Evolutionary conservation across 2,888 invertebrate genomes (phyloP).

Genomic region (Pterostichus niger): DNA sequence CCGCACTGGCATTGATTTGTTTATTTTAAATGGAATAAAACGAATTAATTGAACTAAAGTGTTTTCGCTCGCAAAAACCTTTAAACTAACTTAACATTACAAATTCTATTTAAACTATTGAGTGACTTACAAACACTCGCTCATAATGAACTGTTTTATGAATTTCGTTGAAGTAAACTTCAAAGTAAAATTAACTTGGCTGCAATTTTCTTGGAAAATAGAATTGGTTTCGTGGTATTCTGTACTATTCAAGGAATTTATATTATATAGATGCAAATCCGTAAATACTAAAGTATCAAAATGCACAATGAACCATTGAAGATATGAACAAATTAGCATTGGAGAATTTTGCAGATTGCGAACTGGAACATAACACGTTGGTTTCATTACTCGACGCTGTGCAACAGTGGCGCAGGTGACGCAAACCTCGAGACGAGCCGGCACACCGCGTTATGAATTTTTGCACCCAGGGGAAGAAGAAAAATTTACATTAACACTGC

Average conservation of each 20-base stretch:
- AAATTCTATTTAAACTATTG: slow-evolving; percentile 9
- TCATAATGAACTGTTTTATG: slow-evolving; percentile 1
- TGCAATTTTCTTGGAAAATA: slow-evolving; percentile 4
- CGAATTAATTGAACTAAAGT: slow-evolving; percentile 44
- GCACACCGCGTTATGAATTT: slow-evolving; percentile 61
- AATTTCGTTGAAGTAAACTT: slow-evolving; percentile 11
- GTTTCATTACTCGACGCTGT: slow-evolving; percentile 32
- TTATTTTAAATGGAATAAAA: slow-evolving; percentile 27
- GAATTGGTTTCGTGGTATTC: slow-evolving; percentile 40
- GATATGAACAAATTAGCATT: slow-evolving; percentile 8
- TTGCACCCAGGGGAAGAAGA: slow-evolving; percentile 51
- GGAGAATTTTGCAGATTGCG: slow-evolving; percentile 37
- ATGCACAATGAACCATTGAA: slow-evolving; percentile 6
- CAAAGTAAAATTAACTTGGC: slow-evolving; percentile 24
- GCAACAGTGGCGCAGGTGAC: slow-evolving; percentile 35
- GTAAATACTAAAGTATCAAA: not conserved
- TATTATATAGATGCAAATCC: slow-evolving; percentile 29
- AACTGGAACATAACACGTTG: slow-evolving; percentile 13
- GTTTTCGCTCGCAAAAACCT: slow-evolving; percentile 34
- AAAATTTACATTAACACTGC: slow-evolving; percentile 65
- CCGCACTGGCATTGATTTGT: slow-evolving; percentile 23
- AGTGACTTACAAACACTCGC: slow-evolving; percentile 7
- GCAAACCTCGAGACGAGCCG: slow-evolving; percentile 19
- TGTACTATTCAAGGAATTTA: slow-evolving; percentile 23
- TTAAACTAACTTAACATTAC: slow-evolving; percentile 9